Evolutionary conservation across 1,140 invertebrate species (phyloP), one percentile per base, ranked within the genome.

Genomic region (Stegodyphus mimosarum): DNA sequence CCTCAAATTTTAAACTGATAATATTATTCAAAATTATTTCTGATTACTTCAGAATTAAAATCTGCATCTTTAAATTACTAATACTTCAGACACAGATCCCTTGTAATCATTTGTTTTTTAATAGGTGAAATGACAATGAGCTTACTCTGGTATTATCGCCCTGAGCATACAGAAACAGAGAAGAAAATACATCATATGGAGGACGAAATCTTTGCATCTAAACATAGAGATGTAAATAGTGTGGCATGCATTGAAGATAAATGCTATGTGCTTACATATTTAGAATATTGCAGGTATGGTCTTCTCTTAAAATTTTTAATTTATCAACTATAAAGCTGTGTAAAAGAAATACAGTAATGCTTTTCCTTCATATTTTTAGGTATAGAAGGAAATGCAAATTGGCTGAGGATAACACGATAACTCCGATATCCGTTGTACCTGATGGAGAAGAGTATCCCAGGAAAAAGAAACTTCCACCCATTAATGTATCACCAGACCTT

Each of bases 161-260:
- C 97, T 0, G 97, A 99, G 91, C 97, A 99, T 91, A 98, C 96
- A 0, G 97, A 99, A 88, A 93, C 94, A 88, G 96, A 96, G 4
- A 92, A 96, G 7, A 93, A 93, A 87, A 91, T 93, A 33, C 93
- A 93, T 33, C 95, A 98, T 90, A 94, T 95, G 88, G 93, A 94
- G 6, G 96, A 97, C 89, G 97, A 99, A 91, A 94, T 99, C 67
- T 99, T 98, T 91, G 97, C 97, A 49, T 98, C 97, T 4, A 94
- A 96, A 78, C 97, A 99, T 91, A 93, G 95, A 74, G 97, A 98
- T 91, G 95, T 94, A 83, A 98, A 97, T 90, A 97, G 96, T 89
- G 97, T 99, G 49, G 97, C 97, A 74, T 99, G 97, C 90, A 98
- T 99, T 88, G 97, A 99, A 90, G 97, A 99, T 91, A 98, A 97